A percentile compares a stretch with the other conserved stretches of the same genome.
These are phyloP conservation scores for Microplitis mediator DNA, from an alignment of 1,140 invertebrate species.

Conservation along the genomic window DNA sequence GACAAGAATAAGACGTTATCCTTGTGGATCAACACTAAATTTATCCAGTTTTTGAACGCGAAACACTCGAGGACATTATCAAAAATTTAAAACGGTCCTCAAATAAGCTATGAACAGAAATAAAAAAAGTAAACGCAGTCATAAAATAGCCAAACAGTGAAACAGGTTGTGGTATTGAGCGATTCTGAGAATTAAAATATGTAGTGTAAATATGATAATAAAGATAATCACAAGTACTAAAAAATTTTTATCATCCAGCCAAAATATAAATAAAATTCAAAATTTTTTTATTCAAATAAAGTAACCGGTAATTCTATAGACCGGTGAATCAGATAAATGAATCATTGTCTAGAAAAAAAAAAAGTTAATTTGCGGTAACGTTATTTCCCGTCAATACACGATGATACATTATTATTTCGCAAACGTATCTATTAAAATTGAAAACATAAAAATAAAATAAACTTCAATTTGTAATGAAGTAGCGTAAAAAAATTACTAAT, in stretches of 20 bases:
- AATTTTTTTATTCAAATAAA: background rate
- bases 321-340: background rate
- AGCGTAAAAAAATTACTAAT: background rate
- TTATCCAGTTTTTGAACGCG: too few species aligned
- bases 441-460: background rate
- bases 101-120: too few species aligned
- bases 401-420: background rate
- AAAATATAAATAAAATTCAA: too few species aligned
- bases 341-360: background rate
- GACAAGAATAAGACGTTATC: too few species aligned
- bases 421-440: background rate
- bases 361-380: background rate
- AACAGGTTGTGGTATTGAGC: too few species aligned
- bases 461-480: background rate
- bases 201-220: background rate
- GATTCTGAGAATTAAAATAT: too few species aligned
- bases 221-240: background rate
- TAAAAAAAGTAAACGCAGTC: too few species aligned
- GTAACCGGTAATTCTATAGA: background rate
- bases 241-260: background rate
- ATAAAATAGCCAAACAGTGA: too few species aligned
- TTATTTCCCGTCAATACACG: background rate
- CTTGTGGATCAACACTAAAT: too few species aligned
- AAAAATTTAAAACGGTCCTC: too few species aligned
- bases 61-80: too few species aligned